These are phyloP conservation scores for Eristalis tenax DNA, from an alignment of 2,888 invertebrate species.

Conservation along the genomic window DNA sequence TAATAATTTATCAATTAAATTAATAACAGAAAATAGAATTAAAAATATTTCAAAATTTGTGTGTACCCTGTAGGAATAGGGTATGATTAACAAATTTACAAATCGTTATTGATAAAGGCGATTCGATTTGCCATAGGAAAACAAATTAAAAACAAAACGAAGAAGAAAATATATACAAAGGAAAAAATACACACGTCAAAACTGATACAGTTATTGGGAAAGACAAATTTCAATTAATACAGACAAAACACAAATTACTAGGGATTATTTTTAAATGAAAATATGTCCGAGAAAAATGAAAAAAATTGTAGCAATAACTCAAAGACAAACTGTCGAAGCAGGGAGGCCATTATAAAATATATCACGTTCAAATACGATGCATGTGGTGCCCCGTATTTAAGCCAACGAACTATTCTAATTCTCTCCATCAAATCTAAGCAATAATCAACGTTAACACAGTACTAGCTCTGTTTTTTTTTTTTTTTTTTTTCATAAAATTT, in stretches of 20 bases:
- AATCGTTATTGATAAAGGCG: constrained; percentile 17
- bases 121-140: constrained; percentile 30
- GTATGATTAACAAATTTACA: constrained; percentile 30
- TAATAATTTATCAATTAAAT: neutral
- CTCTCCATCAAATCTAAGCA: neutral
- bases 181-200: no score
- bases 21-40: neutral
- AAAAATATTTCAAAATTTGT: neutral
- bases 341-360: constrained; percentile 36
- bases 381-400: constrained; percentile 7
- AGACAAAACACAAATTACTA: neutral
- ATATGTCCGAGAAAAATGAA: neutral
- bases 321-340: neutral
- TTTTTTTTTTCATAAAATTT: neutral
- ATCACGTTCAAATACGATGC: constrained; percentile 30
- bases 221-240: neutral
- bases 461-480: neutral
- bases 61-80: constrained; percentile 27
- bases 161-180: neutral
- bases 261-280: neutral
- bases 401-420: constrained; percentile 12
- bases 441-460: neutral
- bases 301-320: constrained; percentile 1
- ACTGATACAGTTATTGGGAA: constrained; percentile 10
- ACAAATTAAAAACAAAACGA: constrained; percentile 23